Conservation (phyloP, 2,888 invertebrate species). For the Tipula lateralis region DNA sequence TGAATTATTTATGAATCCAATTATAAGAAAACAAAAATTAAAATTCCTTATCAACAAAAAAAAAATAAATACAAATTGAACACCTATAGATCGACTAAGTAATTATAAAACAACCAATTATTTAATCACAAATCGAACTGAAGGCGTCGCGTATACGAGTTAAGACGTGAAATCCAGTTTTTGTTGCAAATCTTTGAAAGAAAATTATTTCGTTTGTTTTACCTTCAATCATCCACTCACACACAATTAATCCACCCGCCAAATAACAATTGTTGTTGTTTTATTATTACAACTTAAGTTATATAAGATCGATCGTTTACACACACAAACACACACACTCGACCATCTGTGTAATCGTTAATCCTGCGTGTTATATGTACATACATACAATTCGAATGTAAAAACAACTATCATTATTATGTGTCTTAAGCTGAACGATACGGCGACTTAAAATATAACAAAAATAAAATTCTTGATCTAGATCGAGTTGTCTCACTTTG, state of each 20-base stretch:
- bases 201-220: background rate
- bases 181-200: background rate
- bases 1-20: background rate
- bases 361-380: no score
- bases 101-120: background rate
- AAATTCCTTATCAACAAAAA: background rate
- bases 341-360: constrained; percentile 26
- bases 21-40: background rate
- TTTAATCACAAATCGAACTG: background rate
- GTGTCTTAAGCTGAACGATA: background rate
- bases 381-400: background rate
- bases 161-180: background rate
- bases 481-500: constrained; percentile 27
- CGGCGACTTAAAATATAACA: background rate
- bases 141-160: background rate
- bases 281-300: background rate
- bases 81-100: background rate
- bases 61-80: background rate
- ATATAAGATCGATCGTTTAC: background rate
- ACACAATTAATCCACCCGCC: constrained; percentile 25
- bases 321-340: background rate
- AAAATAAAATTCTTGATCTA: constrained; percentile 28
- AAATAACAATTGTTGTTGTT: background rate
- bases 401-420: constrained; percentile 26
- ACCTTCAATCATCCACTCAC: constrained; percentile 19